Evolutionary conservation across 2,888 invertebrate species (phyloP).

Genomic region (Anarsia innoxiella): DNA sequence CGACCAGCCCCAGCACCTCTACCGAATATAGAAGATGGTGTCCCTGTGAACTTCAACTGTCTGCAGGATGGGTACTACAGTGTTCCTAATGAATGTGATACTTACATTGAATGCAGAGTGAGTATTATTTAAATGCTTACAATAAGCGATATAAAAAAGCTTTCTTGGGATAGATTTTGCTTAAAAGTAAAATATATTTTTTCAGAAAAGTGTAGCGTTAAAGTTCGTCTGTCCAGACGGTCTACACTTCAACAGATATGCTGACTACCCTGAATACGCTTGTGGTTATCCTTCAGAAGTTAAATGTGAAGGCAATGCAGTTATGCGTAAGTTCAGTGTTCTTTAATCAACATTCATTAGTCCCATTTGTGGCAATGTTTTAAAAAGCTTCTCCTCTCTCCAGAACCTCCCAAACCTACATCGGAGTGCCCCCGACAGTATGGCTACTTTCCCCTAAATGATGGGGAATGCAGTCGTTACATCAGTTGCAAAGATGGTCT

Average conservation of each 20-base stretch:
- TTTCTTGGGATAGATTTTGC: too few relatives aligned
- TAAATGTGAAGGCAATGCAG: conserved; percentile 76
- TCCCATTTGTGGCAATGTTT: background rate
- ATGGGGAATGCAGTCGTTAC: conserved; percentile 44
- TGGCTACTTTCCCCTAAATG: conserved; percentile 35
- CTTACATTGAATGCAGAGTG: conserved; percentile 77
- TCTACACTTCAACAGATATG: conserved; percentile 80
- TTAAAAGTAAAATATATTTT: background rate
- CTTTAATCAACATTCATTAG: background rate
- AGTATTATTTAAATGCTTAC: conserved; percentile 18
- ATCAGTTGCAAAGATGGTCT: conserved; percentile 42
- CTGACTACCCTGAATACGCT: conserved; percentile 76
- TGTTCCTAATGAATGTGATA: conserved; percentile 78
- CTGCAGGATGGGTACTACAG: conserved; percentile 38
- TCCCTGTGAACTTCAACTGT: conserved; percentile 21
- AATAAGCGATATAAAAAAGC: too few relatives aligned
- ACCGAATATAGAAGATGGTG: background rate
- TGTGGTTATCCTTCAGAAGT: conserved; percentile 87
- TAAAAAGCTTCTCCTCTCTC: background rate
- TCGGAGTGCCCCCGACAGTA: conserved; percentile 25
- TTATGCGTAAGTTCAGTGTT: conserved; percentile 28
- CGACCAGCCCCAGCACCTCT: too few relatives aligned
- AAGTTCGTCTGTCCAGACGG: conserved; percentile 84
- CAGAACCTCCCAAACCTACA: conserved; percentile 21
- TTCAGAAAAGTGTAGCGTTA: conserved; percentile 73